Evolutionary conservation across 1,140 invertebrate genomes (phyloP).

Genomic region (Drosophila ironensis): DNA sequence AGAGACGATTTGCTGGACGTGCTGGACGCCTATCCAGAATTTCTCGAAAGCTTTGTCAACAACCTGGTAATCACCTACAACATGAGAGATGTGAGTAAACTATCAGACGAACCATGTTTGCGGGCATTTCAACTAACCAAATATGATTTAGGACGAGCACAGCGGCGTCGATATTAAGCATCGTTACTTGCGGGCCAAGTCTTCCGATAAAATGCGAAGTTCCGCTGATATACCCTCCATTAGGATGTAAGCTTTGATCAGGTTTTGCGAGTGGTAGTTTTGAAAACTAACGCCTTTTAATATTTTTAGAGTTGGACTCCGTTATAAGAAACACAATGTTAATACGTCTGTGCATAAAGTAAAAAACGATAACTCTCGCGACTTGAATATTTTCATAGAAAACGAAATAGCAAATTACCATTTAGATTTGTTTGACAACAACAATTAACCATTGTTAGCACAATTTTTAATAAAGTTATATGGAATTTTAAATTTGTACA

Average conservation of each 20-base stretch:
- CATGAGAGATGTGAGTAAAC: constrained; percentile 95
- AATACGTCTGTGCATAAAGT: constrained; percentile 43
- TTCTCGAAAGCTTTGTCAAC: constrained; percentile 94
- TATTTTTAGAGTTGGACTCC: constrained; percentile 45
- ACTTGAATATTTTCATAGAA: constrained; percentile 51
- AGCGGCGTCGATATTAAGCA: constrained; percentile 70
- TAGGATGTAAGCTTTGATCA: constrained; percentile 45
- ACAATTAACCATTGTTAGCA: constrained; percentile 10
- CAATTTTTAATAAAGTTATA: constrained; percentile 9
- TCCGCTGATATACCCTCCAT: constrained; percentile 60
- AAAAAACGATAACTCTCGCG: constrained; percentile 38
- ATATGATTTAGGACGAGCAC: constrained; percentile 51
- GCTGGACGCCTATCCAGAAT: constrained; percentile 98
- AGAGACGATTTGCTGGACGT: constrained; percentile 98
- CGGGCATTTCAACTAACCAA: no score
- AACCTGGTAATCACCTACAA: constrained; percentile 99
- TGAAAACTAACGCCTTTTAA: not conserved
- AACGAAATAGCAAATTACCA: constrained; percentile 54
- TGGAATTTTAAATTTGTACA: not conserved
- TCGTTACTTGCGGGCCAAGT: constrained; percentile 59
- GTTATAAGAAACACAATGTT: constrained; percentile 44
- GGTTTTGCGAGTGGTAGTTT: not conserved
- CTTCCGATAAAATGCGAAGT: constrained; percentile 49
- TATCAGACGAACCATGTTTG: no score
- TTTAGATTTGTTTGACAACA: constrained; percentile 43